Percentiles rank a stretch among this genome's conserved stretches.
Evolutionary conservation across 2,888 invertebrate species (phyloP).

Genomic region (Eupithecia pulchellata): DNA sequence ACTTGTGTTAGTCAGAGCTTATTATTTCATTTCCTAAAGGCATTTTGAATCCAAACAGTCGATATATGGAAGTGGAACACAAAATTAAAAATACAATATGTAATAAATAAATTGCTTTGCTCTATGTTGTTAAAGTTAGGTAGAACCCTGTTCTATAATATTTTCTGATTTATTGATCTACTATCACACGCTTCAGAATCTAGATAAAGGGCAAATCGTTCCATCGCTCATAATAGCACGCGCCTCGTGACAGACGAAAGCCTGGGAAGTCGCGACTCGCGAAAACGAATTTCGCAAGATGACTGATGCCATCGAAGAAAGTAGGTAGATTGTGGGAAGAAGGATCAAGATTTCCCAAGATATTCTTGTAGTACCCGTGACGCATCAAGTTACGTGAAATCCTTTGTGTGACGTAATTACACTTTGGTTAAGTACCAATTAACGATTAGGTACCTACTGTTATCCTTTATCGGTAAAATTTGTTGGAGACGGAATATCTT

Average conservation of each 20-base stretch:
- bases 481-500: neutral
- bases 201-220: slow-evolving; percentile 9
- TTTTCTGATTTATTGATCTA: neutral
- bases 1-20: neutral
- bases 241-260: slow-evolving; percentile 42
- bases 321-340: slow-evolving; percentile 21
- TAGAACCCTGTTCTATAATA: neutral
- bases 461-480: neutral
- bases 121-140: neutral
- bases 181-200: slow-evolving; percentile 5
- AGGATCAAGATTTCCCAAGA: slow-evolving; percentile 16
- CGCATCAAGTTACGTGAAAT: neutral
- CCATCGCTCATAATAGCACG: slow-evolving; percentile 29
- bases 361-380: neutral
- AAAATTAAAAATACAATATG: neutral
- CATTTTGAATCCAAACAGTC: neutral
- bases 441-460: too few relatives aligned
- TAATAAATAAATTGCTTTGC: too few relatives aligned
- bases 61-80: neutral
- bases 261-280: slow-evolving; percentile 41
- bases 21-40: neutral
- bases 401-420: neutral
- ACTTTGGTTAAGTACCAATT: neutral
- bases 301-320: slow-evolving; percentile 29
- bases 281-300: slow-evolving; percentile 40